A percentile compares a stretch with the other conserved stretches of the same genome.
phyloP scores from a whole-genome alignment of 2,888 invertebrate genomes.

The Dolichopus griseipennis region DNA sequence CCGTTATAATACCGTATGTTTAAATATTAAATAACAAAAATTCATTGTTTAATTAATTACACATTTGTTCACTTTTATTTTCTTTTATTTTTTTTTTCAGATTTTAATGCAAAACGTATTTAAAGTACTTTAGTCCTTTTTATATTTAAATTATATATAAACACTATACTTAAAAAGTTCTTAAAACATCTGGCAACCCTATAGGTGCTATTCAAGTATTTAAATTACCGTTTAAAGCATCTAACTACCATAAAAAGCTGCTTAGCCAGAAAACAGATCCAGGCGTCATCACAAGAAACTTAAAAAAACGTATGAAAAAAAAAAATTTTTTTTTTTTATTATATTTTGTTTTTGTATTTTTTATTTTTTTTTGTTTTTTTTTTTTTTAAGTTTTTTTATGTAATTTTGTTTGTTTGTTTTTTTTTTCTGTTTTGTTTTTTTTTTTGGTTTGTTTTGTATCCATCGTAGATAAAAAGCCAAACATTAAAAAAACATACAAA shows the following conservation, averaged over 20 bases:
- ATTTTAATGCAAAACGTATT: no score
- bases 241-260: background rate
- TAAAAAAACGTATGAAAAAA: constrained; percentile 1
- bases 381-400: background rate
- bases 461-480: constrained; percentile 3
- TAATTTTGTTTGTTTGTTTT: background rate
- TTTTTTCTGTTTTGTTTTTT: background rate
- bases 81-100: no score
- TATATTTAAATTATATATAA: no score
- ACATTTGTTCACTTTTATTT: no score
- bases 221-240: background rate
- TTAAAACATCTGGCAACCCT: background rate
- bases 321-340: background rate
- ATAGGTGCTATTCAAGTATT: background rate
- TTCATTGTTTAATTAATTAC: no score
- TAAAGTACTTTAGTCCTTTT: no score
- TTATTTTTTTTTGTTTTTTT: background rate
- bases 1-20: no score
- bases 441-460: background rate
- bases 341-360: background rate
- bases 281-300: background rate
- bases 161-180: no score
- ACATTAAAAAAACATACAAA: constrained; percentile 1
- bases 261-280: constrained; percentile 1
- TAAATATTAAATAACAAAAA: no score